Evolutionary conservation across 2,888 invertebrate species (phyloP).

Genomic region (Euplagia quadripunctaria): DNA sequence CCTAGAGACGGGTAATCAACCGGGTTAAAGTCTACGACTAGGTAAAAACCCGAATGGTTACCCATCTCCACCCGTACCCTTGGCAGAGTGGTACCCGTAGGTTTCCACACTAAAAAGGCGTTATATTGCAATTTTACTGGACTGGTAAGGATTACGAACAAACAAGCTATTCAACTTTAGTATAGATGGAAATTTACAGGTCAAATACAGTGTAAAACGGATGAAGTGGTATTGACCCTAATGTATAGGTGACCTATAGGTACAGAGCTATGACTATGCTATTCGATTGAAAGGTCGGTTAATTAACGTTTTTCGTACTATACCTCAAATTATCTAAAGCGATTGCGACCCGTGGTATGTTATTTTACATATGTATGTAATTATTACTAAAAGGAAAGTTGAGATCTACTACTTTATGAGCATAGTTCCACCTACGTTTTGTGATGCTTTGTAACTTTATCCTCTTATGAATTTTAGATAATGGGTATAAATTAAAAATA

Average conservation of each 20-base stretch:
- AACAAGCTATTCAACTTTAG: not conserved
- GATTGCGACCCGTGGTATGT: not conserved
- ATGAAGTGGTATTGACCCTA: not conserved
- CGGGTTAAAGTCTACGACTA: no score
- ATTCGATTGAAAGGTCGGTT: not conserved
- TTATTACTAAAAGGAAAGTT: slow-evolving; percentile 5
- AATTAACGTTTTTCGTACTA: slow-evolving; percentile 1
- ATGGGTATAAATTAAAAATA: not conserved
- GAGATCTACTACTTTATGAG: not conserved
- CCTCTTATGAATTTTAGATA: not conserved
- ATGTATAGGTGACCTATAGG: not conserved
- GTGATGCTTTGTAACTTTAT: not conserved
- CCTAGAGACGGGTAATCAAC: no score
- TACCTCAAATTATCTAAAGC: slow-evolving; percentile 3
- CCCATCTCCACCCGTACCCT: no score
- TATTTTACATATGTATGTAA: not conserved
- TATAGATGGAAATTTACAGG: no score
- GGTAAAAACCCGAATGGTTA: no score
- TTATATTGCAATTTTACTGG: not conserved
- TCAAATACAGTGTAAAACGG: not conserved
- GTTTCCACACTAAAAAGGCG: not conserved
- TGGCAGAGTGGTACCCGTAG: not conserved
- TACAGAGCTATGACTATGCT: not conserved
- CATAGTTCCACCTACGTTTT: not conserved
- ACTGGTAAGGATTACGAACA: not conserved